Percentiles rank a stretch among this genome's conserved stretches.
These are phyloP conservation scores for Thalpophila matura DNA, from an alignment of 2,888 invertebrate species.

Conservation along the genomic window DNA sequence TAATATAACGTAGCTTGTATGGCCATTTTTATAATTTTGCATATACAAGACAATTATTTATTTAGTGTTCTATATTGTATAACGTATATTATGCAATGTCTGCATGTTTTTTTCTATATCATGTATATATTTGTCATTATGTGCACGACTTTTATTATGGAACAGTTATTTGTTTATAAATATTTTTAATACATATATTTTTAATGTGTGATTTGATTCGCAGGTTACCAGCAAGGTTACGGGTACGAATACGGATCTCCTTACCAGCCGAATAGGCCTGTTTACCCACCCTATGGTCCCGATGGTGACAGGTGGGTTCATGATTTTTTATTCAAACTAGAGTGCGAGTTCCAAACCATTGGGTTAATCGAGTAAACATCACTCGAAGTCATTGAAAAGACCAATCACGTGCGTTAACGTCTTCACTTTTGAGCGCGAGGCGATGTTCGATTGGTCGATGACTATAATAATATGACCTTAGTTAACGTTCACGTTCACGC, in stretches of 20 bases:
- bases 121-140: conserved; percentile 24
- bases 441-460: too few relatives aligned
- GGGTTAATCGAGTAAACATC: too few relatives aligned
- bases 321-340: neutral
- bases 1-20: conserved; percentile 31
- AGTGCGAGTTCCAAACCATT: too few relatives aligned
- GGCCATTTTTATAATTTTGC: conserved; percentile 57
- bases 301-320: conserved; percentile 92
- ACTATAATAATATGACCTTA: too few relatives aligned
- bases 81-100: conserved; percentile 4
- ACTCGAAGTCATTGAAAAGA: too few relatives aligned
- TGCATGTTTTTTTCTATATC: conserved; percentile 39
- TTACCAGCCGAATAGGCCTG: conserved; percentile 94
- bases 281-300: conserved; percentile 95
- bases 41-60: conserved; percentile 19
- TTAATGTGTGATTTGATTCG: conserved; percentile 63
- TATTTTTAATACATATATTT: conserved; percentile 1
- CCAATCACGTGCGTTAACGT: too few relatives aligned
- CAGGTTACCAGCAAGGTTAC: conserved; percentile 92
- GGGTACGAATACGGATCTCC: conserved; percentile 93
- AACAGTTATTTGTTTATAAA: conserved; percentile 12
- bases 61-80: conserved; percentile 35
- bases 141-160: conserved; percentile 23
- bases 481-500: too few relatives aligned
- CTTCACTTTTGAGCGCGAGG: too few relatives aligned